Percentiles rank a stretch among this genome's conserved stretches.
Evolutionary conservation across 2,888 invertebrate genomes (phyloP).

Genomic region (Galerucella pusilla): DNA sequence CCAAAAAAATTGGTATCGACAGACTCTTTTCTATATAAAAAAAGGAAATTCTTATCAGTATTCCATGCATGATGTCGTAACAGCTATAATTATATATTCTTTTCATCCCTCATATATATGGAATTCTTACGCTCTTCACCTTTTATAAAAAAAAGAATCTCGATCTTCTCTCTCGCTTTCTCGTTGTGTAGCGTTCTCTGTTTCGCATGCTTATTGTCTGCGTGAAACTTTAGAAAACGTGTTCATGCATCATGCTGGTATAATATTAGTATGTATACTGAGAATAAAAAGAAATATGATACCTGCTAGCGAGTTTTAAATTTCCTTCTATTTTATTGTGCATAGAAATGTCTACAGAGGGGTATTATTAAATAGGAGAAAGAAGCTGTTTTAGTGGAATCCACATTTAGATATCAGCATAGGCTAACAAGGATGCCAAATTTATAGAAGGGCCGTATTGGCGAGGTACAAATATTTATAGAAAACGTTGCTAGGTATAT

Average conservation of each 20-base stretch:
- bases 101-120: conserved; percentile 25
- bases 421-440: no score
- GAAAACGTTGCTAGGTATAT: no score
- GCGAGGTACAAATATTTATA: no score
- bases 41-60: neutral
- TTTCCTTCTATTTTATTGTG: conserved; percentile 24
- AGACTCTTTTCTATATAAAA: no score
- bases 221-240: conserved; percentile 15
- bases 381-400: neutral
- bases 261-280: conserved; percentile 10
- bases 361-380: neutral
- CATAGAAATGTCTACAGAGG: neutral
- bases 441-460: no score
- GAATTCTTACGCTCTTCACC: conserved; percentile 8
- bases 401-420: neutral
- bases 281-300: conserved; percentile 21
- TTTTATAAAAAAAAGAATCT: neutral
- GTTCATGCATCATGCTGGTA: conserved; percentile 29
- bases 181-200: neutral
- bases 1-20: no score
- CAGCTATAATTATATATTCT: conserved; percentile 33
- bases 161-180: neutral
- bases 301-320: conserved; percentile 22
- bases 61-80: neutral
- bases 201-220: neutral